These are phyloP conservation scores for Alauda arvensis DNA, from an alignment of 2,797 vertebrate species.

Conservation along the genomic window DNA sequence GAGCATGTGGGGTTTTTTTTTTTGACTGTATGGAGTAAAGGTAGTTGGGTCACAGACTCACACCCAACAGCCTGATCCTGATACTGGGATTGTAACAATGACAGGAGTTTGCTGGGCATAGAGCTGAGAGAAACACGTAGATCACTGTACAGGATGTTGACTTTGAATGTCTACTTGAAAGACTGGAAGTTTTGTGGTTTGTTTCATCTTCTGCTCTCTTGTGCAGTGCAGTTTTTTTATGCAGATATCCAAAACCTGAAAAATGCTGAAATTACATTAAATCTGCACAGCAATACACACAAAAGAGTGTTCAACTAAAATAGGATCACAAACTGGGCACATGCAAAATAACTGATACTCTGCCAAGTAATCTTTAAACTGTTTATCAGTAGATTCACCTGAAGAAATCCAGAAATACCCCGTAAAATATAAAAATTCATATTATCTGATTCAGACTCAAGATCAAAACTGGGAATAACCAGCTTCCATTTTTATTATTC, in stretches of 20 bases:
- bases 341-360: neutral
- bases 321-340: neutral
- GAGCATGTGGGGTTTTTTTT: rapidly evolving
- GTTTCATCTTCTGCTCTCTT: neutral
- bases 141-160: neutral
- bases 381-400: neutral
- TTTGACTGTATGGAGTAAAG: neutral
- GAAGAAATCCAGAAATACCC: neutral
- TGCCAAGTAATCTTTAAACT: neutral
- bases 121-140: neutral
- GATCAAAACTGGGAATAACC: neutral
- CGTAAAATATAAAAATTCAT: neutral
- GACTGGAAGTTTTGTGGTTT: neutral
- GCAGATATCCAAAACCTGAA: neutral
- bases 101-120: neutral
- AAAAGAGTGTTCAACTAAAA: neutral
- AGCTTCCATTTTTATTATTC: neutral
- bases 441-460: neutral
- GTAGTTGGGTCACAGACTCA: neutral
- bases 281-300: neutral
- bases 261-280: neutral
- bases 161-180: neutral
- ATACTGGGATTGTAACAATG: neutral
- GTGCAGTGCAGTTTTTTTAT: neutral
- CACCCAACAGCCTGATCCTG: neutral